Evolutionary conservation across 1,140 invertebrate genomes (phyloP), one percentile per base, ranked within the genome.

Genomic region (Ceratina australensis): DNA sequence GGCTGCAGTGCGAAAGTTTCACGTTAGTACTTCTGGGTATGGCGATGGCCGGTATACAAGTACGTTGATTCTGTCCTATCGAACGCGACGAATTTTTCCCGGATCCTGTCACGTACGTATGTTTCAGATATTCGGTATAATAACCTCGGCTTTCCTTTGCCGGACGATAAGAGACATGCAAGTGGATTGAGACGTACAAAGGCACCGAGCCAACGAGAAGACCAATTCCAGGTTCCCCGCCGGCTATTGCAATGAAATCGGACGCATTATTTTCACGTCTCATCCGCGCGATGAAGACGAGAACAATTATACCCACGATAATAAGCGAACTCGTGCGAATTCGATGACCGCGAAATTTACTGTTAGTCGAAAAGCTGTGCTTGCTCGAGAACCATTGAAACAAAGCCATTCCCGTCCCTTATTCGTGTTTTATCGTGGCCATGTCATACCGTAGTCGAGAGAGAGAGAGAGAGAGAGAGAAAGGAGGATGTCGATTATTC

Each of bases 1-100:
- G 91, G 91, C 63, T 91, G n/a, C 85, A 89, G 33, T 87, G 73
- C 67, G 89, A 90, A 57, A 90, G 89, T 47, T 86, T 89, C 61
- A 86, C 82, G 3, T 64, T 92, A 8, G 87, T 92, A 20, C 81
- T 91, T n/a, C 79, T 90, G 26, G 86, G 83, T 12, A 78, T 89
- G 81, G 78, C 74, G 7, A 87, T 91, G 84, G 90, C 89, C 28
- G 85, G 80, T 24, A 88, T 90, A 69, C 90, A 91, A 87, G 89
- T 90, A 81, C 75, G 56, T 64, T 54, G 12, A 33, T 54, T 49
- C n/a, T n/a, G 52, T n/a, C 0, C 22, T 33, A 2, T 1, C 10
- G 16, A 18, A 22, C 5, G 3, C 22, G 1, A 0, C 18, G 12
- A 20, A 42, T 7, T 8, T 15, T 4, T 12, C 3, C 10, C 3